A percentile compares a stretch with the other conserved stretches of the same genome.
These are phyloP conservation scores for Lagodon rhomboides DNA, from an alignment of 2,797 vertebrate species.

Conservation along the genomic window DNA sequence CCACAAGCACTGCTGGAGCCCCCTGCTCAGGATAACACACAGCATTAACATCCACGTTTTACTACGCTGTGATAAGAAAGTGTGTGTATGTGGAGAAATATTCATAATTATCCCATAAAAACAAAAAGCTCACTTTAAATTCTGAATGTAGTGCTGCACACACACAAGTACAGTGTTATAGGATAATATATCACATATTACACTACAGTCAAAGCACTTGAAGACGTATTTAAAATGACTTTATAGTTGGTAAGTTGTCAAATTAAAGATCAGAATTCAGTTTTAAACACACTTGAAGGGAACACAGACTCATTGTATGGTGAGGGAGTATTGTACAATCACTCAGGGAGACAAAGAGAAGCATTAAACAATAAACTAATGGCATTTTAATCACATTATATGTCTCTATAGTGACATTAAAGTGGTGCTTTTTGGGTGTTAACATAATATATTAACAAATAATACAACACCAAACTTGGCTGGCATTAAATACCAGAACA, in stretches of 20 bases:
- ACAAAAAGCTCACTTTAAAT: background rate
- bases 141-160: background rate
- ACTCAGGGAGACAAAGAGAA: background rate
- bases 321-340: no score
- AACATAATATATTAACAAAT: background rate
- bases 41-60: fast-evolving
- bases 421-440: background rate
- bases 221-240: background rate
- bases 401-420: background rate
- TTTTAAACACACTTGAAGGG: background rate
- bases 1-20: conserved; percentile 1
- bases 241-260: background rate
- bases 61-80: no score
- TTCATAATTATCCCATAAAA: background rate
- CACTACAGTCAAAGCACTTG: no score
- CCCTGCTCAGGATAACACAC: background rate
- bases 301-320: background rate
- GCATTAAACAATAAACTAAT: background rate
- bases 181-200: background rate
- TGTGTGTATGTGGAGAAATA: background rate
- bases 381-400: no score
- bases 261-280: background rate
- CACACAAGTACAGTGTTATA: background rate
- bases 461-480: background rate
- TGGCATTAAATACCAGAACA: no score